Evolutionary conservation across 2,888 invertebrate species (phyloP).

Genomic region (Pseudococcus jackbeardsleyi): DNA sequence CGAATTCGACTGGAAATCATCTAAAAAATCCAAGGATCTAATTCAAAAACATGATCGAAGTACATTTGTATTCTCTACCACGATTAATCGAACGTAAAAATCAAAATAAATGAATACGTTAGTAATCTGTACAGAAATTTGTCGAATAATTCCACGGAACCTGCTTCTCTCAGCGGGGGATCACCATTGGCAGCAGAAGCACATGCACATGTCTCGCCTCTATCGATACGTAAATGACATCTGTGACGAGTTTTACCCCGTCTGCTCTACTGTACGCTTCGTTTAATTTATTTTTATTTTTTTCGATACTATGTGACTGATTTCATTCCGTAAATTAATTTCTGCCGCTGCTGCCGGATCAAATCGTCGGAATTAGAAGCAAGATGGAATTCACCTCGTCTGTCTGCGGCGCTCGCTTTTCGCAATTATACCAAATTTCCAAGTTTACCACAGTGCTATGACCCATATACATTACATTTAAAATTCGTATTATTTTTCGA

Average conservation of each 20-base stretch:
- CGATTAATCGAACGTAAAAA: slow-evolving; percentile 29
- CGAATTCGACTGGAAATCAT: background rate
- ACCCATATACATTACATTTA: background rate
- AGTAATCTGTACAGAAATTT: slow-evolving; percentile 25
- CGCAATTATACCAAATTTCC: too few species aligned
- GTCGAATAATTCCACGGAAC: slow-evolving; percentile 50
- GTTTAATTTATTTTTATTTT: slow-evolving; percentile 39
- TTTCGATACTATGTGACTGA: slow-evolving; percentile 32
- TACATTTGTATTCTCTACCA: slow-evolving; percentile 20
- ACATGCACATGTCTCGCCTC: slow-evolving; percentile 56
- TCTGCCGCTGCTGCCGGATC: too few species aligned
- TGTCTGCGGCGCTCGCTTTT: background rate
- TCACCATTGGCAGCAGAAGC: slow-evolving; percentile 49
- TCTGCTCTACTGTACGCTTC: background rate
- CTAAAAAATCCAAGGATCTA: background rate
- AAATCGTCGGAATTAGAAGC: background rate
- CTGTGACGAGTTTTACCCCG: slow-evolving; percentile 53
- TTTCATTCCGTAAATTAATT: slow-evolving; percentile 51
- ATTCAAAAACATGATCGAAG: background rate
- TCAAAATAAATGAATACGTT: slow-evolving; percentile 57
- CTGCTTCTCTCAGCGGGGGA: slow-evolving; percentile 58
- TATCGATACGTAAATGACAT: slow-evolving; percentile 60
- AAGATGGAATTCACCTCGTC: background rate
- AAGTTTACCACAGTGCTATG: background rate
- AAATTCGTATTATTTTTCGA: too few species aligned